These are phyloP conservation scores for Heliconius ismenius DNA, from an alignment of 2,888 invertebrate genomes.

Conservation along the genomic window DNA sequence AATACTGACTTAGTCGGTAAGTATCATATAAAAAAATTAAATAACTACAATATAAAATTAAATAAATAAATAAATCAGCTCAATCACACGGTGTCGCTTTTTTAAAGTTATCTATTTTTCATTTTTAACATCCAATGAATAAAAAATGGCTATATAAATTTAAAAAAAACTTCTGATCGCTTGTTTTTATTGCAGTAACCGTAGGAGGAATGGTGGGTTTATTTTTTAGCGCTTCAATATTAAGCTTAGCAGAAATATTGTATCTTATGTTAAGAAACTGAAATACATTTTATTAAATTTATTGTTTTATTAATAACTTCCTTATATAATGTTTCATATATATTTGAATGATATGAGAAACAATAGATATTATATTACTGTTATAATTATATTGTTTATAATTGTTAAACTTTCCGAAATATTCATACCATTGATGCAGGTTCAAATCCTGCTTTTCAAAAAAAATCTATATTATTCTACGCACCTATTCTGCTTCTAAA, in stretches of 20 bases:
- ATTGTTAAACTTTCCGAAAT: too few species aligned
- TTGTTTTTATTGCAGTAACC: slow-evolving; percentile 71
- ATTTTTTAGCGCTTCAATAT: slow-evolving; percentile 83
- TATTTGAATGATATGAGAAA: too few species aligned
- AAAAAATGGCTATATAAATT: too few species aligned
- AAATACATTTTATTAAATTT: slow-evolving; percentile 21
- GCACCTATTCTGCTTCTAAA: background rate
- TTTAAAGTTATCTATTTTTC: too few species aligned
- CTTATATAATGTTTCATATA: background rate
- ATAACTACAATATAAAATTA: too few species aligned
- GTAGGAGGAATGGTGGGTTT: slow-evolving; percentile 83
- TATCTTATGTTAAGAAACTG: slow-evolving; percentile 66
- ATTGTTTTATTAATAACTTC: slow-evolving; percentile 2
- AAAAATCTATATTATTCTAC: background rate
- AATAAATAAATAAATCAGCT: too few species aligned
- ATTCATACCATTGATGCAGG: too few species aligned
- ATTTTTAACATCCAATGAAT: too few species aligned
- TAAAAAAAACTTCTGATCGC: too few species aligned
- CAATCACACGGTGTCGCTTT: too few species aligned
- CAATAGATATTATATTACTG: too few species aligned
- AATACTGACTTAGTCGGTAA: slow-evolving; percentile 86
- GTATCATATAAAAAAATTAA: background rate
- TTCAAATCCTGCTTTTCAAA: background rate
- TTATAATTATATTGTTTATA: too few species aligned
- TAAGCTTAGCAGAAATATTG: slow-evolving; percentile 83